phyloP scores from a whole-genome alignment of 2,888 invertebrate species.

The Lithophane leautieri region DNA sequence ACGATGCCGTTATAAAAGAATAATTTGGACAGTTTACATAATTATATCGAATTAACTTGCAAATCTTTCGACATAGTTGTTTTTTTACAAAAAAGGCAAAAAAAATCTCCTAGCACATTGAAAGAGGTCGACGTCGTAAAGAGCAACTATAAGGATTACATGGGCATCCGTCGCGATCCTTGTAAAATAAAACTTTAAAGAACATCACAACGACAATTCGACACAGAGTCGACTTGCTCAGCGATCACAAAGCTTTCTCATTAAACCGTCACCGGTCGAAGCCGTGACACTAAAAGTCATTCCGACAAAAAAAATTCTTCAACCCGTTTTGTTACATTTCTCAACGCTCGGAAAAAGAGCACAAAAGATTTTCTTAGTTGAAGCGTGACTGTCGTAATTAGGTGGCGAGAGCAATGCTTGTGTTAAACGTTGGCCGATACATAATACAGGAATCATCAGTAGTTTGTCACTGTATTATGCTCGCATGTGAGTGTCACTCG shows the following conservation, averaged over 20 bases:
- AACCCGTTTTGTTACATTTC: constrained; percentile 87
- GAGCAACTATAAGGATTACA: constrained; percentile 57
- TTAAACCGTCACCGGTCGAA: constrained; percentile 87
- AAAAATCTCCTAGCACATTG: constrained; percentile 36
- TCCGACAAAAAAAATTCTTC: constrained; percentile 83
- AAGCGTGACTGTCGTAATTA: constrained; percentile 90
- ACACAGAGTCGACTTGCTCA: constrained; percentile 86
- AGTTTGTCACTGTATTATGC: constrained; percentile 67
- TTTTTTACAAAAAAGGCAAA: constrained; percentile 25
- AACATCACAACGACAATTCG: constrained; percentile 85
- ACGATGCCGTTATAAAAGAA: constrained; percentile 64
- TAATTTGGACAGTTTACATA: constrained; percentile 65
- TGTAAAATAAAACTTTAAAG: constrained; percentile 82
- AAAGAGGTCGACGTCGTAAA: constrained; percentile 52
- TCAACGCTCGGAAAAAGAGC: constrained; percentile 87
- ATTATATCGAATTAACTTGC: constrained; percentile 59
- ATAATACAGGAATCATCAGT: constrained; percentile 66
- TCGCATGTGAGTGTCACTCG: constrained; percentile 61
- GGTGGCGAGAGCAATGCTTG: constrained; percentile 81
- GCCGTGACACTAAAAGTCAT: constrained; percentile 89
- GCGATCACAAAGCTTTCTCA: constrained; percentile 89
- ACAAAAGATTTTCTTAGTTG: constrained; percentile 89
- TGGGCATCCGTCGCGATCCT: constrained; percentile 74
- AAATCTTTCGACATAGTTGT: constrained; percentile 44
- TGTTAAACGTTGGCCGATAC: constrained; percentile 68